Evolutionary conservation across 2,888 invertebrate species (phyloP).

Genomic region (Lithosia quadra): DNA sequence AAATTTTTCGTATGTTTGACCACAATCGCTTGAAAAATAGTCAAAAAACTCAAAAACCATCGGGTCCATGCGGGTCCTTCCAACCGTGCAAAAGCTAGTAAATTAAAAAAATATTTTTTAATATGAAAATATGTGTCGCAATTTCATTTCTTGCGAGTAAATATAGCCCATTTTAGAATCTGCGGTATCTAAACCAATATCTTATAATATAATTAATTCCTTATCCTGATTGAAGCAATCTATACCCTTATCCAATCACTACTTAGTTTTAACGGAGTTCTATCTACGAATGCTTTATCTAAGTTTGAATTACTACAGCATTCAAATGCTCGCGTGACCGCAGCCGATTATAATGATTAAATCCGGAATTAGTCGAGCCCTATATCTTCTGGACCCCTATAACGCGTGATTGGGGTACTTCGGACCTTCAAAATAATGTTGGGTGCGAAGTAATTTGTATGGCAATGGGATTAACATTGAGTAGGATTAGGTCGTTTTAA

Average conservation of each 20-base stretch:
- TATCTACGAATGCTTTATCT: slow-evolving; percentile 38
- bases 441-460: slow-evolving; percentile 56
- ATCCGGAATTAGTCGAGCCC: slow-evolving; percentile 57
- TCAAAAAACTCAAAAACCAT: too few relatives aligned
- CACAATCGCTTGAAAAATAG: too few relatives aligned
- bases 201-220: neutral
- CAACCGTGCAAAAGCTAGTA: too few relatives aligned
- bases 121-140: neutral
- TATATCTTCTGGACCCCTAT: slow-evolving; percentile 54
- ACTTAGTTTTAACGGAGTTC: slow-evolving; percentile 21
- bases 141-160: neutral
- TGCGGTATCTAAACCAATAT: too few relatives aligned
- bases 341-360: slow-evolving; percentile 64
- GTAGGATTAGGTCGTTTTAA: slow-evolving; percentile 51
- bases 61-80: too few relatives aligned
- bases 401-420: slow-evolving; percentile 58
- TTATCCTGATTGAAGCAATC: slow-evolving; percentile 17
- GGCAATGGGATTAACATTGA: slow-evolving; percentile 53
- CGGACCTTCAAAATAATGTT: slow-evolving; percentile 44
- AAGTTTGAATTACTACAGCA: slow-evolving; percentile 50
- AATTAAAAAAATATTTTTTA: too few relatives aligned
- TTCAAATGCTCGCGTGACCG: slow-evolving; percentile 50
- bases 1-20: too few relatives aligned
- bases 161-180: too few relatives aligned
- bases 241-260: slow-evolving; percentile 28